Percentiles rank a stretch among this genome's conserved stretches.
Conservation (phyloP, 2,797 vertebrate genomes). For the Mycteria americana region DNA sequence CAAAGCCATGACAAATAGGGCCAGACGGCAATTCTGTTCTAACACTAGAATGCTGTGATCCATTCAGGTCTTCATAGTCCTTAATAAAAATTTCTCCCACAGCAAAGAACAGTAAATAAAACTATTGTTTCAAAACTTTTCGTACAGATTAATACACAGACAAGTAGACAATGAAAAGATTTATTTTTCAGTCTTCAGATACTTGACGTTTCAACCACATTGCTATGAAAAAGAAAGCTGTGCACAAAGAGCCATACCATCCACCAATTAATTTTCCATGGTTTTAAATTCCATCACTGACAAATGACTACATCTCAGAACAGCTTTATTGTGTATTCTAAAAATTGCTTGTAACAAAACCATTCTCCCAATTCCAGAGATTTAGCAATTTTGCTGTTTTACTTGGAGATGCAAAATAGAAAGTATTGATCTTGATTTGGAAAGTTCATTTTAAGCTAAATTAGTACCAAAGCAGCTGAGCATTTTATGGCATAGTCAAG, state of each 20-base stretch:
- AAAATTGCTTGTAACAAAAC: not conserved
- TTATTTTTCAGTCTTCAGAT: conserved; percentile 8
- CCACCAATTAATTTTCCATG: not conserved
- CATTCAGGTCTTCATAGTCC: not conserved
- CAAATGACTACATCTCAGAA: not conserved
- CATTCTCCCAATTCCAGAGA: not conserved
- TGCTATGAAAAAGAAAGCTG: not conserved
- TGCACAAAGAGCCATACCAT: not conserved
- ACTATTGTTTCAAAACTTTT: not conserved
- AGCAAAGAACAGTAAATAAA: not conserved
- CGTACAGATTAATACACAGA: not conserved
- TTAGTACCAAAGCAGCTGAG: not conserved
- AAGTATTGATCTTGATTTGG: not conserved
- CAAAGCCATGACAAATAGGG: not conserved
- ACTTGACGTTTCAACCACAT: not conserved
- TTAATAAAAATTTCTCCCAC: not conserved
- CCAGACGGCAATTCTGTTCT: not conserved
- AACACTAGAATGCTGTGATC: not conserved
- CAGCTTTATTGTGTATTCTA: not conserved
- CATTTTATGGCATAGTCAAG: not conserved
- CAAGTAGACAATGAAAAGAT: not conserved
- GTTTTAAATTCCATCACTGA: not conserved
- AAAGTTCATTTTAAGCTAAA: conserved; percentile 11
- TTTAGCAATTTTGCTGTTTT: not conserved
- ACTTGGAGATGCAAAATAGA: not conserved